Conservation (phyloP, 2,888 invertebrate genomes). For the Hemaris fuciformis region DNA sequence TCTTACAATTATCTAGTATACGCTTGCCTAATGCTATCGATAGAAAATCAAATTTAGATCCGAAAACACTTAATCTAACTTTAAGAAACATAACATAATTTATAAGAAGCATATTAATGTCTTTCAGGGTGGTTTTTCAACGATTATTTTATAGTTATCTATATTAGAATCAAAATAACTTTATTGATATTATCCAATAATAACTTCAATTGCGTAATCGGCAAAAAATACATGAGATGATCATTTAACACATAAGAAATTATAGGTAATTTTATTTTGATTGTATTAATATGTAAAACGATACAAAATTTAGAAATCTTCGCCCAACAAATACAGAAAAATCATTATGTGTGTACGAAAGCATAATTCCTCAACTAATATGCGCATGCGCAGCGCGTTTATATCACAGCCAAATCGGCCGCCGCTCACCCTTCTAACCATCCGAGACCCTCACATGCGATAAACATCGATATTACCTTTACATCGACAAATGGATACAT, state of each 20-base stretch:
- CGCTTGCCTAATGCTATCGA: constrained; percentile 28
- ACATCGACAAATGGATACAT: neutral
- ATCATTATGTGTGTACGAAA: constrained; percentile 12
- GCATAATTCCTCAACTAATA: constrained; percentile 33
- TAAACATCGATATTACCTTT: neutral
- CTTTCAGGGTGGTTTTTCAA: neutral
- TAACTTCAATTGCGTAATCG: neutral
- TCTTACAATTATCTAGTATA: constrained; percentile 32
- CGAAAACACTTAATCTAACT: constrained; percentile 19
- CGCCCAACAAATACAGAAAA: neutral
- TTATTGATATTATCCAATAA: neutral
- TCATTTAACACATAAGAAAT: neutral
- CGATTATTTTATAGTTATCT: neutral
- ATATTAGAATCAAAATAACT: neutral
- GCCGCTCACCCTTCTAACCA: constrained; percentile 36
- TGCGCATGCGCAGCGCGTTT: constrained; percentile 33
- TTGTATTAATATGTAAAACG: neutral
- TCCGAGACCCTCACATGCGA: neutral
- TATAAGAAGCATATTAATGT: neutral
- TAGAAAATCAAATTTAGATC: constrained; percentile 32
- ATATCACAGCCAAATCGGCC: constrained; percentile 74
- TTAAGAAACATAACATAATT: constrained; percentile 17
- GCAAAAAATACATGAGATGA: neutral
- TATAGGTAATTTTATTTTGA: neutral
- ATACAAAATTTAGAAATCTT: too few species aligned